Base-by-base conservation (phyloP, 2,797 vertebrate species). In the Hapalemur alaotrensis region DNA sequence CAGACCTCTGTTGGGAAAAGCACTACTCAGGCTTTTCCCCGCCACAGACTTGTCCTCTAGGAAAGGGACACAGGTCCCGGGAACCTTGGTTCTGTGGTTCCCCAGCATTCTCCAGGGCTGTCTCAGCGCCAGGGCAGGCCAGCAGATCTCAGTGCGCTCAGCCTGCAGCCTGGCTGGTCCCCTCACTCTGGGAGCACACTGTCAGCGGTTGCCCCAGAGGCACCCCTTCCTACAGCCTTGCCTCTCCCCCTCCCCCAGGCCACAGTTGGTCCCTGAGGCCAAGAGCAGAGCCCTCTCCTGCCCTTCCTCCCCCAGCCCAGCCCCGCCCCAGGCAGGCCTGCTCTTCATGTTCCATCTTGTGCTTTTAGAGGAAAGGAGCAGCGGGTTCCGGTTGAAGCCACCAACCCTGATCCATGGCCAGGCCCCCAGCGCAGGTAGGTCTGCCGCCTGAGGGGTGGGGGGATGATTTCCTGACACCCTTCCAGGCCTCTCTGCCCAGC, bases 381-480 rank as follows among this genome's bases (percentile, higher is more conserved):
- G 99, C 63, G 99, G 99, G 75, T 99, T 99, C 98, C 99, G 99
- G 95, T 99, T 99, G 98, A 99, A 99, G 98, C 99, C 99, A 2
- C 99, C 99, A 1, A 99, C 99, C 59, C 99, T 99, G 92, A 99
- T 99, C 98, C 99, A 99, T 46, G 99, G 99, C 91, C 99, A 99
- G 97, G 99, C 99, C 20, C 99, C 99, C 22, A 99, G 99, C 96
- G 99, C 99, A 99, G 99, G 99, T 99, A 98, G 96, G 99, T 95
- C 82, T 43, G 28, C 0, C 4, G 0, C 10, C 32, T 32, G 25
- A 13, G 35, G 79, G 30, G 1, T 0, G 12, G 17, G 6, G 25
- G 28, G 7, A 9, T 2, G n/a, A 23, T 59, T 43, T 72, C 32
- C 73, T 82, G 18, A n/a, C 12, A 20, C 25, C 75, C 76, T 35